Conservation (phyloP, 2,113 vertebrate species). For the Neogale vison region DNA sequence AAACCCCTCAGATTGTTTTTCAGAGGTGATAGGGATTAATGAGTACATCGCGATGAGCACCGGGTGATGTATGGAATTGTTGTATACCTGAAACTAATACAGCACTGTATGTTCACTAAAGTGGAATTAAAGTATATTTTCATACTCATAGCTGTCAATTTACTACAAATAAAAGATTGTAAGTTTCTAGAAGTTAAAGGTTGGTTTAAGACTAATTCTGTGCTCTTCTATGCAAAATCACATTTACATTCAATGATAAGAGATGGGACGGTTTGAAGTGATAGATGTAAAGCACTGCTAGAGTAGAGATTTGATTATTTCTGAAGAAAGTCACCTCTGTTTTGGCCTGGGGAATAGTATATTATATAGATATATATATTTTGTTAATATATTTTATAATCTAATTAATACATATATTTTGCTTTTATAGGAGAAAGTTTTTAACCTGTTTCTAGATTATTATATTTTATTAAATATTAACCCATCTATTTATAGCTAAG, state of each 20-base stretch:
- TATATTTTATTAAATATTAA: neutral
- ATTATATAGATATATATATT: neutral
- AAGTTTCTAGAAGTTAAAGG: neutral
- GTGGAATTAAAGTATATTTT: neutral
- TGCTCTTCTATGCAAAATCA: conserved; percentile 16
- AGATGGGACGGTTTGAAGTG: neutral
- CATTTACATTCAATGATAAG: neutral
- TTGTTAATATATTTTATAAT: neutral
- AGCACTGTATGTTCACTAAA: neutral
- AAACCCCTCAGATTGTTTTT: too few relatives aligned
- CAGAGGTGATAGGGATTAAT: neutral
- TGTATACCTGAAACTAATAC: neutral
- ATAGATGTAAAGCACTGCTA: neutral
- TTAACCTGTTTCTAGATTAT: neutral
- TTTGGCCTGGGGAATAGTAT: neutral
- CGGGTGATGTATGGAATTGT: neutral
- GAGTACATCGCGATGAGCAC: neutral
- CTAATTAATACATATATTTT: neutral
- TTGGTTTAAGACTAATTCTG: conserved; percentile 1
- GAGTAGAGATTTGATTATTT: neutral
- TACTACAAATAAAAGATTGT: neutral
- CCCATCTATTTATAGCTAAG: neutral
- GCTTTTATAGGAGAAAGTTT: neutral
- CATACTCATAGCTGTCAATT: neutral
- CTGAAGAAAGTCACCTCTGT: conserved; percentile 26